Evolutionary conservation across 2,797 vertebrate species (phyloP).

Genomic region (Malacoraja senta): DNA sequence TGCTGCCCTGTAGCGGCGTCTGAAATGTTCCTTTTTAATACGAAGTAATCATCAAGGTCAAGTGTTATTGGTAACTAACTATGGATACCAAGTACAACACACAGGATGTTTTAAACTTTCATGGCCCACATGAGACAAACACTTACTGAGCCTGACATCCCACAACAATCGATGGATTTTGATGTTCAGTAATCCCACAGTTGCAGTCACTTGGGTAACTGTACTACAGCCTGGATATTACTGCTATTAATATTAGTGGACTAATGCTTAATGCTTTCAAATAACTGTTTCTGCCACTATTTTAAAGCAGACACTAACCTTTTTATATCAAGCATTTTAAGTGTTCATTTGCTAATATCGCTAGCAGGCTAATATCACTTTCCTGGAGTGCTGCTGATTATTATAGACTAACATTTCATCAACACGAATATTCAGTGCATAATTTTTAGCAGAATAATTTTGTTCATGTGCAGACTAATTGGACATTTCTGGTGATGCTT

Average conservation of each 20-base stretch:
- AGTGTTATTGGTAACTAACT: not conserved
- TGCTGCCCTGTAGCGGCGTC: not conserved
- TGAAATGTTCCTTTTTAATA: not conserved
- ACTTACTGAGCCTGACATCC: not conserved
- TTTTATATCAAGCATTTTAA: not conserved
- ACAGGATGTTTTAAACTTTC: not conserved
- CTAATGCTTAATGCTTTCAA: not conserved
- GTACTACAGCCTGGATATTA: not conserved
- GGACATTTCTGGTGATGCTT: not conserved
- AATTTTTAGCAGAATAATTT: not conserved
- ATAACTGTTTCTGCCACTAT: not conserved
- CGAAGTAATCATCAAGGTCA: not conserved
- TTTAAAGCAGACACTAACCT: constrained; percentile 14
- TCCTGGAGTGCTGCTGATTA: not conserved
- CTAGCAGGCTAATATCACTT: not conserved
- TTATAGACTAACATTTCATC: not conserved
- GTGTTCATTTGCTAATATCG: not conserved
- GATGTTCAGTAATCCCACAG: not conserved
- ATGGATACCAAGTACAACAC: not conserved
- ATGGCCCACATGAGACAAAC: constrained; percentile 1
- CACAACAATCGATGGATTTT: not conserved
- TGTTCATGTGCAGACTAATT: constrained; percentile 10
- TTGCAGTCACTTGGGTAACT: not conserved
- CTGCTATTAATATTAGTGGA: no score
- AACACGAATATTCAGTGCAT: not conserved